Evolutionary conservation across 1,140 invertebrate species (phyloP).

Genomic region (Eupristina koningsbergeri): DNA sequence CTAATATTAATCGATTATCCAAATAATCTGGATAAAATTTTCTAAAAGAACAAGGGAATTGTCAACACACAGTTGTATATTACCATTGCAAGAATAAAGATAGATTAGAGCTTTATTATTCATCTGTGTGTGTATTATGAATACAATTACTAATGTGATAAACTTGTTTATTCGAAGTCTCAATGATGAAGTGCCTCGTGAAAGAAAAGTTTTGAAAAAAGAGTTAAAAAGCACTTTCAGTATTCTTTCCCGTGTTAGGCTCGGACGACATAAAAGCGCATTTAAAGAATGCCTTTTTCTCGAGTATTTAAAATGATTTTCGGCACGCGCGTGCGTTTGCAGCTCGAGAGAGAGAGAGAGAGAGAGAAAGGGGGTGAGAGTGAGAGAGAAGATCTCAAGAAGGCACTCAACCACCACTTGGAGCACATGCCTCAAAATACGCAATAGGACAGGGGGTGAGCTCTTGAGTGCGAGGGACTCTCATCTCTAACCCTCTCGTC

Average conservation of each 20-base stretch:
- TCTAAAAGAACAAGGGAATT: too few species aligned
- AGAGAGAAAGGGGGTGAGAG: not conserved
- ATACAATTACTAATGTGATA: too few species aligned
- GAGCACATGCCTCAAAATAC: conserved; percentile 56
- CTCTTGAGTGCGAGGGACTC: conserved; percentile 46
- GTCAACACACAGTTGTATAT: too few species aligned
- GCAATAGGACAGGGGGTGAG: conserved; percentile 49
- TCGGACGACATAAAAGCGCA: not conserved
- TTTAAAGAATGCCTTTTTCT: conserved; percentile 13
- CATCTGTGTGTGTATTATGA: too few species aligned
- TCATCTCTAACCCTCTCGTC: conserved; percentile 57
- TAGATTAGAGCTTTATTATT: too few species aligned
- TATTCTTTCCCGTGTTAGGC: not conserved
- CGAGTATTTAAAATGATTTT: conserved; percentile 40
- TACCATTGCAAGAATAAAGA: too few species aligned
- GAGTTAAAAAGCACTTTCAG: not conserved
- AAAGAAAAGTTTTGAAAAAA: not conserved
- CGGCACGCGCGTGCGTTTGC: not conserved
- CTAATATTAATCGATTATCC: too few species aligned
- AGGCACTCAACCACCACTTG: conserved; percentile 36
- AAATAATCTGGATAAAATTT: too few species aligned
- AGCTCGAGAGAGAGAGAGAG: not conserved
- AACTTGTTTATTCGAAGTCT: too few species aligned
- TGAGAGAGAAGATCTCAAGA: conserved; percentile 28
- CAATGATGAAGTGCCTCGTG: too few species aligned